Evolutionary conservation across 1,140 invertebrate species (phyloP).

Genomic region (Heliconius congener): DNA sequence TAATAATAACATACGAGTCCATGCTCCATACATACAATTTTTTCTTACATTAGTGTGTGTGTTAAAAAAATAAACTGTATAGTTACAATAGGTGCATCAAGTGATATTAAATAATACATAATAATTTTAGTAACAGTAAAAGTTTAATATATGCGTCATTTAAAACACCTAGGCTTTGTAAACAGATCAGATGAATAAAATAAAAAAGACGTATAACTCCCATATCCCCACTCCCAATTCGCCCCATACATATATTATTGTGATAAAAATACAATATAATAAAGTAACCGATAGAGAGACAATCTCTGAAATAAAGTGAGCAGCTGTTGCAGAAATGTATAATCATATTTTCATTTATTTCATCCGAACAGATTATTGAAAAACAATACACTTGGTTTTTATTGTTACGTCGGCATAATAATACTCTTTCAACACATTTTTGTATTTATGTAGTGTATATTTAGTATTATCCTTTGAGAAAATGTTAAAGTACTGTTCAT

Average conservation of each 20-base stretch:
- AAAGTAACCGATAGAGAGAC: not conserved
- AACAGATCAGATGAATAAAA: not conserved
- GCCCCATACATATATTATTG: not conserved
- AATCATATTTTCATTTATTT: slow-evolving; percentile 13
- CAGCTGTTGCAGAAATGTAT: slow-evolving; percentile 9
- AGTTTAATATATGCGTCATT: too few relatives aligned
- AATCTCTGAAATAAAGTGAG: slow-evolving; percentile 6
- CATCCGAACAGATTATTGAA: slow-evolving; percentile 9
- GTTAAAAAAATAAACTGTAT: too few relatives aligned
- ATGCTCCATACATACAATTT: too few relatives aligned
- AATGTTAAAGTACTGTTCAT: not conserved
- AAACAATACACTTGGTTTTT: slow-evolving; percentile 6
- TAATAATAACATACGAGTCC: too few relatives aligned
- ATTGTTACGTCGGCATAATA: slow-evolving; percentile 4
- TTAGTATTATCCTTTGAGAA: not conserved
- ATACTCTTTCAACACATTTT: not conserved
- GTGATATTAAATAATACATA: too few relatives aligned
- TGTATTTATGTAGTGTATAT: not conserved
- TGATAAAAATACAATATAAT: slow-evolving; percentile 6
- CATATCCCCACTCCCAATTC: not conserved
- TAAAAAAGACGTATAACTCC: not conserved
- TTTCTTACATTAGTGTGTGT: too few relatives aligned
- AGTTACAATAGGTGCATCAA: too few relatives aligned
- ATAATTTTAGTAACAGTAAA: too few relatives aligned
- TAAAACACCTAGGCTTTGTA: too few relatives aligned